Evolutionary conservation across 2,888 invertebrate genomes (phyloP), one percentile per base, ranked within the genome.

Genomic region (Chloroclystis v-ata): DNA sequence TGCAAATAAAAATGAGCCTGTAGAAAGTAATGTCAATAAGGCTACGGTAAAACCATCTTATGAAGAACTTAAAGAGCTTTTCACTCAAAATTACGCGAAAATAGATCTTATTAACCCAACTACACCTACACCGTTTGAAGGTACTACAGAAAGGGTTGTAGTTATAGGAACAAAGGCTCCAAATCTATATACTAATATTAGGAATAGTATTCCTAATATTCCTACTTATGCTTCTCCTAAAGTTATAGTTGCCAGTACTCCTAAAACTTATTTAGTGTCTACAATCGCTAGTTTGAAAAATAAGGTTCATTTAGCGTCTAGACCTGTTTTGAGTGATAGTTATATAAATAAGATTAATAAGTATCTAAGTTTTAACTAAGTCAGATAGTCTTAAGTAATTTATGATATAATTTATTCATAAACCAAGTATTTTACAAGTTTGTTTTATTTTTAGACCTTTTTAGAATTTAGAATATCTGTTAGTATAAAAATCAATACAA

Each of bases 311-410:
- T 58, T 69, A 20, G 53, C 54, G 0, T 61, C 59, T 1, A 83
- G 75, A 41, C 83, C 85, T 0, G 58, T 81, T 1, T 57, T 86
- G 4, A 77, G 80, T 0, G 63, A 69, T 40, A 71, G 69, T 28
- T 86, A 73, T 62, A 75, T 86, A 20, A 70, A 78, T 53, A 80
- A 75, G 47, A 82, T 86, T 25, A 83, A 82, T 60, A 83, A 79
- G 54, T 87, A 87, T 71, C 70, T 87, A 51, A 69, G 61, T 33
- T 85, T 72, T 59, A 72, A 69, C 49, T 65, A 56, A 60, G 37
- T 46, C 40, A n/a, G 58, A 54, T 32, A 14, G 5, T 16, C 5
- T 3, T 14, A 14, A 32, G 32, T 32, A 14, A 32, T 32, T 32
- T 32, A 32, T 32, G 13, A 32, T 16, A 14, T 32, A 9, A 4